phyloP scores from a whole-genome alignment of 2,888 invertebrate genomes.

The Andrena trimmerana region DNA sequence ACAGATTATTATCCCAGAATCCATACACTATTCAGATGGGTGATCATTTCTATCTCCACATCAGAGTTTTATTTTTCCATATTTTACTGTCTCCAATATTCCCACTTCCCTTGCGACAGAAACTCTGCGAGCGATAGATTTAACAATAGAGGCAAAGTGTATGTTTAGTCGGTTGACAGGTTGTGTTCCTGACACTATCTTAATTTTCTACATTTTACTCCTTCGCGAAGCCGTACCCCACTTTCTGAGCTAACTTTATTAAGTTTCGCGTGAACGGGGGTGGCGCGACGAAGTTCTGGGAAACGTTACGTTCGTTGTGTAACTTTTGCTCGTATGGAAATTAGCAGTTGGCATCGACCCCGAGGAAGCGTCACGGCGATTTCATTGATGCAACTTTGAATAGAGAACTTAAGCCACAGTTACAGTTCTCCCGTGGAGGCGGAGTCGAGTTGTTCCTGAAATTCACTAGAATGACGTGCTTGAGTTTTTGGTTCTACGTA shows the following conservation, averaged over 20 bases:
- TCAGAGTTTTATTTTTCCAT: too few relatives aligned
- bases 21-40: too few relatives aligned
- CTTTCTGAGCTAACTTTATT: neutral
- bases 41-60: too few relatives aligned
- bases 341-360: conserved; percentile 76
- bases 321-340: conserved; percentile 70
- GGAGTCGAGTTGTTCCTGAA: neutral
- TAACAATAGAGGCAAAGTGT: neutral
- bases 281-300: conserved; percentile 43
- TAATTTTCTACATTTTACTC: conserved; percentile 9
- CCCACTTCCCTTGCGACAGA: too few relatives aligned
- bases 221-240: neutral
- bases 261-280: conserved; percentile 26
- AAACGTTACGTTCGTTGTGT: conserved; percentile 44
- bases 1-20: too few relatives aligned
- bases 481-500: conserved; percentile 19
- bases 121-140: too few relatives aligned
- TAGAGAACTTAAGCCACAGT: conserved; percentile 23
- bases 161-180: neutral
- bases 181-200: conserved; percentile 3
- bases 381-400: conserved; percentile 60
- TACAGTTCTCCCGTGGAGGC: conserved; percentile 3
- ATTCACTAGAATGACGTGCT: neutral
- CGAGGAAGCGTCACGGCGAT: conserved; percentile 51
- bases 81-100: too few relatives aligned